Evolutionary conservation across 2,888 invertebrate genomes (phyloP).

Genomic region (Lithophane socia): DNA sequence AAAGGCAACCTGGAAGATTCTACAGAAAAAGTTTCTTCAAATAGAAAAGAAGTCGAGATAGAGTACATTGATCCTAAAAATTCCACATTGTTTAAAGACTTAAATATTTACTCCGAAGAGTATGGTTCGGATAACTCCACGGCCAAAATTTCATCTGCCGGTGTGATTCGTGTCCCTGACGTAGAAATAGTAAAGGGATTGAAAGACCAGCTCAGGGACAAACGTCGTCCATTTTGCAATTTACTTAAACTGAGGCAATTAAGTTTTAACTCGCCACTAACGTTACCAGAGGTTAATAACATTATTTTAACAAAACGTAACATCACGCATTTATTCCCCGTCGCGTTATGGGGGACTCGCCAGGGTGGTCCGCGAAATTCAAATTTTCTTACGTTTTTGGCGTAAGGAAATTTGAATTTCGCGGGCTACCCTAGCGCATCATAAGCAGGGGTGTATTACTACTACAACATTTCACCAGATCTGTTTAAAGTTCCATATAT

Average conservation of each 20-base stretch:
- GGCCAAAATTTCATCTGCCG: background rate
- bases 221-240: slow-evolving; percentile 73
- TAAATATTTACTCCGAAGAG: slow-evolving; percentile 18
- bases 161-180: slow-evolving; percentile 29
- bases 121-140: slow-evolving; percentile 24
- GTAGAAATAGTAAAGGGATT: slow-evolving; percentile 23
- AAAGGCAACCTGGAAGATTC: slow-evolving; percentile 34
- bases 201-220: slow-evolving; percentile 54
- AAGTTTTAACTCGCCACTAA: slow-evolving; percentile 80
- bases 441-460: background rate
- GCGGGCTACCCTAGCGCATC: too few species aligned
- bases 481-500: background rate
- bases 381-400: too few species aligned
- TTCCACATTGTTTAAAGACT: slow-evolving; percentile 29
- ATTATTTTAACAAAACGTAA: background rate
- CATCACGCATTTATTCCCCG: background rate
- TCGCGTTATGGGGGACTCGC: too few species aligned
- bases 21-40: slow-evolving; percentile 25
- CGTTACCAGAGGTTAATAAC: slow-evolving; percentile 80
- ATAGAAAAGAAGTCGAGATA: slow-evolving; percentile 36
- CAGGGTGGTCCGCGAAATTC: too few species aligned
- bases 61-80: slow-evolving; percentile 42
- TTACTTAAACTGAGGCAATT: slow-evolving; percentile 77
- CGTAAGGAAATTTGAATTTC: too few species aligned
- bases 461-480: slow-evolving; percentile 1